Percentiles rank a stretch among this genome's conserved stretches.
Evolutionary conservation across 1,140 invertebrate genomes (phyloP).

Genomic region (Drosophila melanogaster): DNA sequence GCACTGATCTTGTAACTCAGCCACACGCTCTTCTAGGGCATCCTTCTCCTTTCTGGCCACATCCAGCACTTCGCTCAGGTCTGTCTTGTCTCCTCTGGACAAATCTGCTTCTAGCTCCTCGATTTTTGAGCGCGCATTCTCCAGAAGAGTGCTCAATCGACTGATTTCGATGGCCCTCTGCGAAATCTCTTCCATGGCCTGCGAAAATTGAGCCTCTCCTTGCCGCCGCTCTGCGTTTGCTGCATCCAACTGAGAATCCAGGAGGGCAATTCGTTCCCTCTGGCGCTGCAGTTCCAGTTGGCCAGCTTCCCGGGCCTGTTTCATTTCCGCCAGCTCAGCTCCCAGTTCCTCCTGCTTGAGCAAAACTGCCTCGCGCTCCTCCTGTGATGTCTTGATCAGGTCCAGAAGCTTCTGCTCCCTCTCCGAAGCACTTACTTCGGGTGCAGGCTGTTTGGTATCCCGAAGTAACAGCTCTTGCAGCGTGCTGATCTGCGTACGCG

Average conservation of each 20-base stretch:
- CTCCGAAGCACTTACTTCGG: conserved; percentile 88
- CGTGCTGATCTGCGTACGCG: conserved; percentile 88
- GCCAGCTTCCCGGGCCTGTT: conserved; percentile 85
- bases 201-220: conserved; percentile 89
- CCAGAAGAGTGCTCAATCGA: conserved; percentile 90
- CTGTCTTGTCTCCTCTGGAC: conserved; percentile 87
- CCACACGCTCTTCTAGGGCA: conserved; percentile 88
- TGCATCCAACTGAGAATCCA: conserved; percentile 90
- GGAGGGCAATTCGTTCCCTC: conserved; percentile 87
- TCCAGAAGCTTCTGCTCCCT: conserved; percentile 94
- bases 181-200: conserved; percentile 88
- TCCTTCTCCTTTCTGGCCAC: conserved; percentile 89
- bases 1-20: conserved; percentile 91
- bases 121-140: conserved; percentile 91
- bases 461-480: conserved; percentile 89
- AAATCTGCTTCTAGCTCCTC: conserved; percentile 87
- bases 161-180: conserved; percentile 90
- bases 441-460: conserved; percentile 86
- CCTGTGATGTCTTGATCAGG: conserved; percentile 93
- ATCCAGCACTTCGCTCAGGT: conserved; percentile 90
- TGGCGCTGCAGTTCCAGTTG: conserved; percentile 88
- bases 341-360: conserved; percentile 92
- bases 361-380: conserved; percentile 90
- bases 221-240: conserved; percentile 89
- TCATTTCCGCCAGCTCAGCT: conserved; percentile 87